Conservation (phyloP, 2,113 vertebrate genomes). For the Brachyhypopomus occidentalis region DNA sequence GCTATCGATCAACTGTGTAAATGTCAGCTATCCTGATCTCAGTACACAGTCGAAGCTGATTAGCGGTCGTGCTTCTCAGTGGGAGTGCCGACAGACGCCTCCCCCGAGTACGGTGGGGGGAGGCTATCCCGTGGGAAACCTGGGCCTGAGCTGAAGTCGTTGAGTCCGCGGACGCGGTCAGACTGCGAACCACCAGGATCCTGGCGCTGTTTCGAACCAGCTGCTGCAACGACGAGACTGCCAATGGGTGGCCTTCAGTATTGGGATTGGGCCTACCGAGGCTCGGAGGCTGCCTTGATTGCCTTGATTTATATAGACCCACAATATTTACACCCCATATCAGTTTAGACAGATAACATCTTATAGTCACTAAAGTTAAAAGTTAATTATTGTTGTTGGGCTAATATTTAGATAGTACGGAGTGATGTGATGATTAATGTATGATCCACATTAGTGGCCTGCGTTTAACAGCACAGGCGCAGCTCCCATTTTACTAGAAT, state of each 20-base stretch:
- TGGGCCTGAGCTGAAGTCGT: background rate
- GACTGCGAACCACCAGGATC: constrained; percentile 12
- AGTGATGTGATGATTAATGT: background rate
- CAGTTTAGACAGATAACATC: background rate
- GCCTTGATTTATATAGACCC: background rate
- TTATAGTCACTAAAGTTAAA: background rate
- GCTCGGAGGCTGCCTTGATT: background rate
- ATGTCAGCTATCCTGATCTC: constrained; percentile 10
- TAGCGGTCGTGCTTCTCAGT: background rate
- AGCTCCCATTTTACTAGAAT: background rate
- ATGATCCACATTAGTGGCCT: background rate
- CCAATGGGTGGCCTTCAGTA: background rate
- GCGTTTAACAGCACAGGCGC: background rate
- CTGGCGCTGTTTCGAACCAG: constrained; percentile 19
- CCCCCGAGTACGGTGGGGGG: no score
- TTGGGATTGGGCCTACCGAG: background rate
- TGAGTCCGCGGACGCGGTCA: background rate
- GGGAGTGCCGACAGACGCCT: background rate
- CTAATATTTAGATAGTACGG: no score
- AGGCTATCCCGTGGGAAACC: no score
- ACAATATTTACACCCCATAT: background rate
- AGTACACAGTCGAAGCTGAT: background rate
- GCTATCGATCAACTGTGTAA: background rate
- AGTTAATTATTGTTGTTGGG: background rate
- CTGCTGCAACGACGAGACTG: constrained; percentile 26